Evolutionary conservation across 2,888 invertebrate genomes (phyloP).

Genomic region (Eurytoma adleriae): DNA sequence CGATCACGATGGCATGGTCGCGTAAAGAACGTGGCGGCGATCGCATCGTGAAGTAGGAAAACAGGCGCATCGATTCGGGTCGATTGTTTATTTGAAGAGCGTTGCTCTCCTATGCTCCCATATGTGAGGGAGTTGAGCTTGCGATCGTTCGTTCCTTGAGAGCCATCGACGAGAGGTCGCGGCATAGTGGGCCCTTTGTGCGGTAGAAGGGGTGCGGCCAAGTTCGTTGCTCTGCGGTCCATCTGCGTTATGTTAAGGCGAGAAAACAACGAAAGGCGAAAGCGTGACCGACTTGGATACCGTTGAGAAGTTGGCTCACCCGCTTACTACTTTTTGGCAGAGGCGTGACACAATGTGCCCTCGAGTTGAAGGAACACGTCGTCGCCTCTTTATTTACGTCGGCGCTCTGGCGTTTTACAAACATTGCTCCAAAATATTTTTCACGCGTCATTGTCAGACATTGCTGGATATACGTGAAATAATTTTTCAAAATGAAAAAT

Average conservation of each 20-base stretch:
- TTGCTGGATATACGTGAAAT: too few relatives aligned
- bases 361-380: too few relatives aligned
- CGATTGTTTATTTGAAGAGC: constrained; percentile 35
- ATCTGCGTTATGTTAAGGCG: background rate
- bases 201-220: background rate
- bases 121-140: background rate
- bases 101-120: background rate
- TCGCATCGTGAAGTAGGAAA: background rate
- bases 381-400: too few relatives aligned
- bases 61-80: background rate
- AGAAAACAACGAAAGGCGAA: constrained; percentile 6
- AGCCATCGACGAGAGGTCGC: background rate
- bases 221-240: constrained; percentile 24
- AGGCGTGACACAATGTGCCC: too few relatives aligned
- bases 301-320: background rate
- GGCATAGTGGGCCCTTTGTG: too few relatives aligned
- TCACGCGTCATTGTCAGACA: too few relatives aligned
- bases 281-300: constrained; percentile 28
- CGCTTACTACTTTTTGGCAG: background rate
- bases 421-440: too few relatives aligned
- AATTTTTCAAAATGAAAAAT: too few relatives aligned
- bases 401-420: too few relatives aligned
- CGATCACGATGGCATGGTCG: background rate
- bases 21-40: too few relatives aligned
- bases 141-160: background rate